Evolutionary conservation across 1,140 invertebrate genomes (phyloP), one percentile per base, ranked within the genome.

Genomic region (Lepidostoma basale): DNA sequence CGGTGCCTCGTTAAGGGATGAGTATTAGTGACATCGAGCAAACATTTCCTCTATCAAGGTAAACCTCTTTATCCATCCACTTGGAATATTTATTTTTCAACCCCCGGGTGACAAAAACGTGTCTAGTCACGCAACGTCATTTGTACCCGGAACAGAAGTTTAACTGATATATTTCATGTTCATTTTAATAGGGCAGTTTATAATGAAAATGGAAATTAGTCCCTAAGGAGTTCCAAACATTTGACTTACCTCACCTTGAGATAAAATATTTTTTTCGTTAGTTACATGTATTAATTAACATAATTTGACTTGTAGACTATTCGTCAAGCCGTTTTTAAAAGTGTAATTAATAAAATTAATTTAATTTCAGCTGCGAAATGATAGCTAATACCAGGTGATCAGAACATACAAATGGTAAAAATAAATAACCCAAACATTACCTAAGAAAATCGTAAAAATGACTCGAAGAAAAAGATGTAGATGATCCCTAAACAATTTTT

Each of bases 381-480:
- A 26, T 9, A 49, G n/a, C 18, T 59, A 23, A 44, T n/a, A 20
- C 44, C n/a, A 67, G 42, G 65, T 67, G 56, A 59, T 67, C 9
- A 47, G n/a, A 66, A 44, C 49, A 26, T 9, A 22, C 28, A 65
- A 33, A 66, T 72, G 70, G 59, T 65, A 47, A 62, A 39, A 39
- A 33, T 45, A 40, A 42, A 64, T 39, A 62, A 42, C 18, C 30
- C 60, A 69, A 70, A 47, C 8, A 42, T 60, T 16, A 42, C 36
- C 23, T 45, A 64, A 64, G n/a, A 45, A 56, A 44, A 18, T 49
- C 28, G 25, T 22, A 25, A 66, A 64, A 66, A 72, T 72, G 70
- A 72, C 67, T 28, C 67, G 70, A 40, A 62, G 70, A 49, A 72
- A 69, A 56, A 60, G 70, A 30, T 72, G 62, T 47, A 72, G 70